Conservation (phyloP, 2,888 invertebrate genomes). For the Capitulum mitella region DNA sequence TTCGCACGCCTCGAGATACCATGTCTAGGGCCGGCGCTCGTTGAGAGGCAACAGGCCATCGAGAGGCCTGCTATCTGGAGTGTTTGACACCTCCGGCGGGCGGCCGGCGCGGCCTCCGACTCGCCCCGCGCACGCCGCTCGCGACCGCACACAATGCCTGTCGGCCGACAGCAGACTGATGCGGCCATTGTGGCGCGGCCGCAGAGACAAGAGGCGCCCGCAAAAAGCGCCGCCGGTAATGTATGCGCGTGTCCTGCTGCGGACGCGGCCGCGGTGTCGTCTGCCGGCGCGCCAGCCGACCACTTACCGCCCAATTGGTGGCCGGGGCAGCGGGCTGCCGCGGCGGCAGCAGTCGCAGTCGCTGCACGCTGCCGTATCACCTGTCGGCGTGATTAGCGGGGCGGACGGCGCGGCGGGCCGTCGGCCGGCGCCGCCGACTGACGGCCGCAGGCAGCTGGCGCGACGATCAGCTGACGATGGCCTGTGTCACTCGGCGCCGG, state of each 20-base stretch:
- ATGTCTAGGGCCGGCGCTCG: background rate
- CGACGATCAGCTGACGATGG: background rate
- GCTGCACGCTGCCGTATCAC: too few species aligned
- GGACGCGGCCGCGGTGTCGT: background rate
- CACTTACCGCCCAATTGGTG: background rate
- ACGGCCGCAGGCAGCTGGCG: background rate
- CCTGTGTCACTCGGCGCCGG: too few species aligned
- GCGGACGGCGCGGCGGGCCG: background rate
- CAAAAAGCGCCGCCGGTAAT: background rate
- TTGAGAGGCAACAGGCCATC: background rate
- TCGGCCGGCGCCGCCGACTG: background rate
- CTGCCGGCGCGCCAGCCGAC: background rate
- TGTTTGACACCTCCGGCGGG: background rate
- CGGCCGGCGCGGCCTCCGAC: background rate
- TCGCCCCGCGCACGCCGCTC: too few species aligned
- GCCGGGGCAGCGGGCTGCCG: too few species aligned
- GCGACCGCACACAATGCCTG: background rate
- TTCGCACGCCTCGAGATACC: background rate
- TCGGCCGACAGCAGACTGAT: background rate
- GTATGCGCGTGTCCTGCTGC: background rate
- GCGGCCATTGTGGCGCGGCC: slow-evolving; percentile 13
- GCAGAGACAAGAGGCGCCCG: background rate
- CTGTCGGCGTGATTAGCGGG: too few species aligned
- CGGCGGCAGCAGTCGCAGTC: too few species aligned
- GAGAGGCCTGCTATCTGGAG: background rate